Evolutionary conservation across 2,888 invertebrate genomes (phyloP).

Genomic region (Hydrotaea cyrtoneurina): DNA sequence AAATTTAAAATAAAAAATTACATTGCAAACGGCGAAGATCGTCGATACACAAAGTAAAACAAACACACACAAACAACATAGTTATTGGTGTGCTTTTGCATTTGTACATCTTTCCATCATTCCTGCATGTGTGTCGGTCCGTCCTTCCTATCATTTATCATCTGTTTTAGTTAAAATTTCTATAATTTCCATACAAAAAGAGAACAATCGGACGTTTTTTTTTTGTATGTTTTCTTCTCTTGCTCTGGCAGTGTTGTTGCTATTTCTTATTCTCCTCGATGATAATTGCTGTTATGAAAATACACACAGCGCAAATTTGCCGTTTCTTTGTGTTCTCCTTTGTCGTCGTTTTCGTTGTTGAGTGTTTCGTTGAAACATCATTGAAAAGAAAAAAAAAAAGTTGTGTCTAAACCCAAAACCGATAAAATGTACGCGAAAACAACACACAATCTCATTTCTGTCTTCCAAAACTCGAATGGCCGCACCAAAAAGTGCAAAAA

Average conservation of each 20-base stretch:
- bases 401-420: constrained; percentile 17
- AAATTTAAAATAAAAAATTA: constrained; percentile 10
- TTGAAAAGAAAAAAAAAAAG: constrained; percentile 1
- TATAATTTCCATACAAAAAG: neutral
- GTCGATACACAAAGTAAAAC: neutral
- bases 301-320: constrained; percentile 28
- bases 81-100: neutral
- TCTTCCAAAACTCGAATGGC: constrained; percentile 24
- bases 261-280: neutral
- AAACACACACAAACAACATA: neutral
- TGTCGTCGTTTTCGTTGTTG: neutral
- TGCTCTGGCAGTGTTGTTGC: neutral
- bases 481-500: constrained; percentile 32
- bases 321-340: constrained; percentile 27
- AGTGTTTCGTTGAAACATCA: constrained; percentile 1
- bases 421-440: constrained; percentile 39
- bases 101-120: neutral
- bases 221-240: neutral
- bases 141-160: constrained; percentile 13
- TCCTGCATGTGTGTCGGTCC: neutral
- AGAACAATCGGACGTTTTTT: neutral
- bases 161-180: constrained; percentile 11
- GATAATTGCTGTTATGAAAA: neutral
- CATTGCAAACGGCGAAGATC: neutral
- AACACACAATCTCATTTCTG: constrained; percentile 2